Base-by-base conservation (phyloP, 2,113 vertebrate species). In the Pollimyrus isidori region DNA sequence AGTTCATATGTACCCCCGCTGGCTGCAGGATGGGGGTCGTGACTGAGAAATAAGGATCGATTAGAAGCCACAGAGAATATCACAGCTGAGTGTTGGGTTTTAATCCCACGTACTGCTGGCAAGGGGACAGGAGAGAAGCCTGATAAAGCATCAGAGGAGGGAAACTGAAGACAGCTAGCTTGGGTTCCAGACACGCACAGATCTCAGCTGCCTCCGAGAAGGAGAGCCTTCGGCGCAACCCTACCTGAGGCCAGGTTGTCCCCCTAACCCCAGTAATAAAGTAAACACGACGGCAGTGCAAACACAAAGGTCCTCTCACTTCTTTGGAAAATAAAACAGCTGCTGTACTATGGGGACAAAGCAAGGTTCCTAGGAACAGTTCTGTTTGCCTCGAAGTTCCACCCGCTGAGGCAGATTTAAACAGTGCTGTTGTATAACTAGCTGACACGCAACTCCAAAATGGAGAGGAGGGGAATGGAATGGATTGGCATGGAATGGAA, bases 251-350 rank as follows among this genome's bases (percentile, higher is more conserved):
- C n/a, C 62, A 1, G 9, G n/a, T 11, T 10, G 9, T 4, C 62
- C 62, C 62, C n/a, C 62, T 30, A 30, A 1, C 62, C 62, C 10
- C 62, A 13, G 4, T 26, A 65, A 65, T 56, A 11, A 65, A 30
- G 58, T n/a, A 65, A 65, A 65, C 62, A 69, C 0, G 82, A 46
- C 45, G n/a, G 82, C 7, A 46, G 39, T 6, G 21, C 39, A 7
- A 21, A 82, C 17, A 82, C 39, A 82, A 42, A 82, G 42, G 17
- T 69, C 10, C n/a, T 69, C 30, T 39, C 1, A 42, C 35, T 48
- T 84, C 82, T 84, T 46, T 84, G 45, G 82, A 48, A 84, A 48
- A 84, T n/a, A n/a, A 84, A n/a, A 48, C 45, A n/a, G 39, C 82
- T 23, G 42, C 82, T 42, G 73, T 42, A 80, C 35, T 19, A 80